A percentile compares a stretch with the other conserved stretches of the same genome.
Evolutionary conservation across 35 echinoderm and acorn worm genomes (phyloP).

Genomic region (Stichopus chloronotus): DNA sequence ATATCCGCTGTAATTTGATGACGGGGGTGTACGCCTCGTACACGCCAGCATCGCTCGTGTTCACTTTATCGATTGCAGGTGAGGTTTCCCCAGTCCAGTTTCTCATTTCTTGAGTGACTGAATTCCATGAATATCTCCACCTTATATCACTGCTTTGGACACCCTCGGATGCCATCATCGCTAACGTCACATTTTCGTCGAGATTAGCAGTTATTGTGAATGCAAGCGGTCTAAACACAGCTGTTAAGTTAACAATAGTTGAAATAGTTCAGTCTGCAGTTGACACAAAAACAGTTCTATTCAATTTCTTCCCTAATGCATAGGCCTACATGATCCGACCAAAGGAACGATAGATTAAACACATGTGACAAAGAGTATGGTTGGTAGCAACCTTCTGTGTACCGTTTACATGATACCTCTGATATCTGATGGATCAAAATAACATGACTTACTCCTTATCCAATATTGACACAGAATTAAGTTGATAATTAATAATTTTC

Average conservation of each 20-base stretch:
- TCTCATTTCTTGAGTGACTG: background rate
- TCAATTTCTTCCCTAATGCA: background rate
- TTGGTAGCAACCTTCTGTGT: too few species aligned
- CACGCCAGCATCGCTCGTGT: background rate
- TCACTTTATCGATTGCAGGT: background rate
- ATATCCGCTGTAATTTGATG: background rate
- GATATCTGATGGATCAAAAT: too few species aligned
- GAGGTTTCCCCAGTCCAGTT: background rate
- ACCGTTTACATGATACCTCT: too few species aligned
- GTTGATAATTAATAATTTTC: too few species aligned
- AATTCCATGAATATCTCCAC: background rate
- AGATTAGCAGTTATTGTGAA: constrained; percentile 34
- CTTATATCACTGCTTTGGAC: background rate
- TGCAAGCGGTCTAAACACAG: constrained; percentile 20
- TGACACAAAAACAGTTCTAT: too few species aligned
- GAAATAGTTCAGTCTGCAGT: too few species aligned
- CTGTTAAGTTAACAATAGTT: background rate
- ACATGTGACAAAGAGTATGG: too few species aligned
- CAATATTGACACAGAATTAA: too few species aligned
- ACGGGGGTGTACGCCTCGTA: constrained; percentile 38
- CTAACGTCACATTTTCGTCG: constrained; percentile 19
- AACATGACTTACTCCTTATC: too few species aligned
- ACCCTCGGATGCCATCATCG: background rate
- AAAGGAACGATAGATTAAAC: too few species aligned
- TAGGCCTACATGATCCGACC: background rate